phyloP scores from a whole-genome alignment of 1,140 invertebrate species.

The Zaprionus tsacasi region DNA sequence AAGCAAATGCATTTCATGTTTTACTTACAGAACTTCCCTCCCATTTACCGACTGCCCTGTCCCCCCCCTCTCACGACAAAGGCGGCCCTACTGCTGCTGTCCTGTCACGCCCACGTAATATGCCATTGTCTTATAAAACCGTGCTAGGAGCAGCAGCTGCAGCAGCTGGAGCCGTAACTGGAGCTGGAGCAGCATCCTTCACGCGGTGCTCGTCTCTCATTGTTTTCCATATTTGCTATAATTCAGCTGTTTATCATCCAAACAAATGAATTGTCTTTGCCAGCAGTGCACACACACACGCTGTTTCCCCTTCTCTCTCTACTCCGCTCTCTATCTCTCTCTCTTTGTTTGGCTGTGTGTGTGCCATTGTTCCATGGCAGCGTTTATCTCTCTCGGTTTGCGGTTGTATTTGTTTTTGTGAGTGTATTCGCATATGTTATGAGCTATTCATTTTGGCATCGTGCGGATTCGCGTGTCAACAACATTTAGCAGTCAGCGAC shows the following conservation, averaged over 20 bases:
- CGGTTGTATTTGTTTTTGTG: conserved; percentile 32
- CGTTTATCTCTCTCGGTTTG: conserved; percentile 34
- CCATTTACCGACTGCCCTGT: not conserved
- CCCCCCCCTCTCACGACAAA: not conserved
- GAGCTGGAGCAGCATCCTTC: conserved; percentile 35
- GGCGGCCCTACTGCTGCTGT: not conserved
- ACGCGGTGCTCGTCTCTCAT: conserved; percentile 43
- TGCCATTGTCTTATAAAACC: conserved; percentile 41
- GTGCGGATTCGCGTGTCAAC: conserved; percentile 65
- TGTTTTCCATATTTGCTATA: conserved; percentile 67
- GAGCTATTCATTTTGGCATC: conserved; percentile 65
- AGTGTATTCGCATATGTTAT: conserved; percentile 62
- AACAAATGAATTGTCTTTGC: conserved; percentile 70
- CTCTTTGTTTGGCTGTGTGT: conserved; percentile 11
- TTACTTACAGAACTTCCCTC: conserved; percentile 29
- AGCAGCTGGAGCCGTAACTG: not conserved
- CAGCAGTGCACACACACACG: conserved; percentile 31
- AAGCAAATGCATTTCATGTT: conserved; percentile 41
- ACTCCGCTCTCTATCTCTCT: not conserved
- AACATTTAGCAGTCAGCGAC: conserved; percentile 59
- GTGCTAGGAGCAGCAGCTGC: conserved; percentile 4
- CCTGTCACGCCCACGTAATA: conserved; percentile 32
- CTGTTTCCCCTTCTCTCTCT: conserved; percentile 7
- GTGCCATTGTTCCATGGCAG: conserved; percentile 43
- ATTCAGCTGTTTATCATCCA: conserved; percentile 70